Evolutionary conservation across 1,140 invertebrate species (phyloP).

Genomic region (Papilio helenus): DNA sequence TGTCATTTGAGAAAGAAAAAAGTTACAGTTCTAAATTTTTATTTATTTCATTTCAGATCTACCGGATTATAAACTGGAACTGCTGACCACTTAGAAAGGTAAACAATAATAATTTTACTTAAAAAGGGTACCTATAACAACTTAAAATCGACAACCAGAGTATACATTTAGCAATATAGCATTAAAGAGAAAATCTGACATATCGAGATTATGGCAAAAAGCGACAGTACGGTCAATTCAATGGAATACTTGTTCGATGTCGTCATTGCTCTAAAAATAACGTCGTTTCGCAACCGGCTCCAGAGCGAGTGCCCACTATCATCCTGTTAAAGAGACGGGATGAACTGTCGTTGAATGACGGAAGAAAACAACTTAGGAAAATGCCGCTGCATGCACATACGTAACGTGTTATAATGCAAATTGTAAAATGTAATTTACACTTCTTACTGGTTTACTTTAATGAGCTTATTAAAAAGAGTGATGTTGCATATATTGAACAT

Average conservation of each 20-base stretch:
- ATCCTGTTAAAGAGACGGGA: slow-evolving; percentile 49
- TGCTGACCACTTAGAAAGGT: slow-evolving; percentile 24
- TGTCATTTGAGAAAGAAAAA: background rate
- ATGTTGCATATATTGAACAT: background rate
- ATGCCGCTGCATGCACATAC: slow-evolving; percentile 13
- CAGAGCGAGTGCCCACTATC: slow-evolving; percentile 60
- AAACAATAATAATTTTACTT: background rate
- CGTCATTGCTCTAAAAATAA: slow-evolving; percentile 74
- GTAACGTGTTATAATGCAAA: slow-evolving; percentile 10
- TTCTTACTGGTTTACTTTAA: background rate
- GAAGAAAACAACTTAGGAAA: slow-evolving; percentile 37
- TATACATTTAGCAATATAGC: slow-evolving; percentile 14
- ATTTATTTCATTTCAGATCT: slow-evolving; percentile 33
- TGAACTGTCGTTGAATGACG: slow-evolving; percentile 33
- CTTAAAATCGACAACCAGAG: background rate
- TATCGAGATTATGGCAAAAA: slow-evolving; percentile 47
- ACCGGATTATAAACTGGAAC: slow-evolving; percentile 25
- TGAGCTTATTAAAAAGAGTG: background rate
- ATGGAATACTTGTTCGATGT: slow-evolving; percentile 67
- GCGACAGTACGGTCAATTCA: slow-evolving; percentile 61
- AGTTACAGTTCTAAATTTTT: background rate
- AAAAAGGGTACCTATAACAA: background rate
- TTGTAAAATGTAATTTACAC: background rate
- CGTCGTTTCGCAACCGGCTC: slow-evolving; percentile 57
- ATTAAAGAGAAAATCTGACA: slow-evolving; percentile 29